phyloP scores from a whole-genome alignment of 1,140 invertebrate species.

The Euwallacea similis region DNA sequence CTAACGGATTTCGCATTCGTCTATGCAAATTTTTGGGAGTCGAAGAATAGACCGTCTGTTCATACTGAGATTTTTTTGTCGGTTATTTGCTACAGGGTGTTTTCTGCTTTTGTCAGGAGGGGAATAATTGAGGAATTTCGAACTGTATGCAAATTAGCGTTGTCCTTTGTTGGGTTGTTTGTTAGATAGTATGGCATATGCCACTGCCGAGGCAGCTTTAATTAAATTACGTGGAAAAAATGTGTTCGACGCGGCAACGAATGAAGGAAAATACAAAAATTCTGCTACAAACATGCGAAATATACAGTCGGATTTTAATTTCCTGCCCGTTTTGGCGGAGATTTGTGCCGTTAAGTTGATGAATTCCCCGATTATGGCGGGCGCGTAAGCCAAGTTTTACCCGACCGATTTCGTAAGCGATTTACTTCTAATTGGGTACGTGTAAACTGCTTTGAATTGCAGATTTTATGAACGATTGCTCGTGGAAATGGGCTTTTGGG shows the following conservation, averaged over 20 bases:
- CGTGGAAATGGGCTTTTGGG: constrained; percentile 8
- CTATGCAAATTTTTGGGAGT: constrained; percentile 17
- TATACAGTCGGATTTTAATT: constrained; percentile 26
- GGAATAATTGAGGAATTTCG: constrained; percentile 5
- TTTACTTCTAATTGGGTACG: constrained; percentile 31
- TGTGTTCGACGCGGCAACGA: no score
- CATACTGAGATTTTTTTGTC: constrained; percentile 18
- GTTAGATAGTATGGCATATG: no score
- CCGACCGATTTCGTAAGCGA: constrained; percentile 28
- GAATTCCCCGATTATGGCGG: constrained; percentile 19
- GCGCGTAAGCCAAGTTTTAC: constrained; percentile 16
- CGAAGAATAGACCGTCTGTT: neutral
- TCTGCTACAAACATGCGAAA: neutral
- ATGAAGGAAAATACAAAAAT: no score
- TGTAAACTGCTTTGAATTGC: constrained; percentile 33
- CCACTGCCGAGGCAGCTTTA: no score
- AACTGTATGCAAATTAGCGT: constrained; percentile 13
- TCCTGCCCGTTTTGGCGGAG: constrained; percentile 30
- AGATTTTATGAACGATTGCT: constrained; percentile 29
- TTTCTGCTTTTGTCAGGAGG: constrained; percentile 8
- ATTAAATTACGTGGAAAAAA: no score
- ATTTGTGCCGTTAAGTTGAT: constrained; percentile 33
- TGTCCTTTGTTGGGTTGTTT: no score
- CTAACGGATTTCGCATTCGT: constrained; percentile 16
- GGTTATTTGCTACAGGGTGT: constrained; percentile 19